Evolutionary conservation across 1,140 invertebrate genomes (phyloP).

Genomic region (Paraescarpia echinospica): DNA sequence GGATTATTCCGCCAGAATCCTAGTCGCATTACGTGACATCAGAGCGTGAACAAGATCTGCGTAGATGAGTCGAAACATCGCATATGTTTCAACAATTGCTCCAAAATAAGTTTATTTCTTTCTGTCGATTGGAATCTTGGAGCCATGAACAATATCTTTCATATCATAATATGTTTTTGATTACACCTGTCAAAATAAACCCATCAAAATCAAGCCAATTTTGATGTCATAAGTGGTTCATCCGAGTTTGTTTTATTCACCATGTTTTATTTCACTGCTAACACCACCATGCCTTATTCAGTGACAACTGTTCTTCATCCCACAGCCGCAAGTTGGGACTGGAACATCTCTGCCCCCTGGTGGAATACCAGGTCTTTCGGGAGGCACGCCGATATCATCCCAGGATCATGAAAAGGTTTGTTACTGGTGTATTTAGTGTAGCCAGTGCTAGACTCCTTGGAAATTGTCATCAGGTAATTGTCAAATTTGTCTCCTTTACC

Average conservation of each 20-base stretch:
- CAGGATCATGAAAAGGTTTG: conserved; percentile 84
- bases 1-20: too few relatives aligned
- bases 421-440: neutral
- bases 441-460: neutral
- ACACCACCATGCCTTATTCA: neutral
- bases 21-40: too few relatives aligned
- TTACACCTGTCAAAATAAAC: neutral
- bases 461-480: too few relatives aligned
- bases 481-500: too few relatives aligned
- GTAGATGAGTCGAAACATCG: too few relatives aligned
- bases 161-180: too few relatives aligned
- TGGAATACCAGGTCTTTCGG: conserved; percentile 24
- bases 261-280: neutral
- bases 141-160: too few relatives aligned
- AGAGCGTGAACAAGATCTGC: too few relatives aligned
- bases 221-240: neutral
- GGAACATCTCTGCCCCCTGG: conserved; percentile 57
- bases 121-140: too few relatives aligned
- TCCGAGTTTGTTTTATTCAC: neutral
- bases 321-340: conserved; percentile 25
- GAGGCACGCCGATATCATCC: conserved; percentile 65
- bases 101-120: too few relatives aligned
- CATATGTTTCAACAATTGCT: too few relatives aligned
- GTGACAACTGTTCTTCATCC: conserved; percentile 16
- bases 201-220: too few relatives aligned